Conservation (phyloP, 2,888 invertebrate genomes). For the Dasypogon diadema region DNA sequence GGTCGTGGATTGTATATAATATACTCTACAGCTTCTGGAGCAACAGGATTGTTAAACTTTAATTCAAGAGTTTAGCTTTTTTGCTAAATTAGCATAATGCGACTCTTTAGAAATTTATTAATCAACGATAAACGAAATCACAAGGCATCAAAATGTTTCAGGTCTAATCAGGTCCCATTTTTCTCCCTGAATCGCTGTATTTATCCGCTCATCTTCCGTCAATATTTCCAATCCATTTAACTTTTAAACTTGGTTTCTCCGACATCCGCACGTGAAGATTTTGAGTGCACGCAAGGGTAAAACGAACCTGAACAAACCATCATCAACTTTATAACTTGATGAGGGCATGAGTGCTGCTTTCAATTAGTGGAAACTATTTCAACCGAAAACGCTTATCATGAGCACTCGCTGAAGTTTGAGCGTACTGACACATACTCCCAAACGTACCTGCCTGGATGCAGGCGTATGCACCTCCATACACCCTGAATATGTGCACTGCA, state of each 20-base stretch:
- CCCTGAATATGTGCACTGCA: background rate
- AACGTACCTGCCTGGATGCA: background rate
- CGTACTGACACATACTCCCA: background rate
- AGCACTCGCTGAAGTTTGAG: background rate
- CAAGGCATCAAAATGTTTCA: too few relatives aligned
- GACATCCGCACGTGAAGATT: background rate
- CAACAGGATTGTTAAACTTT: too few relatives aligned
- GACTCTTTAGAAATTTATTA: too few relatives aligned
- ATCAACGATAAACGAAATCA: too few relatives aligned
- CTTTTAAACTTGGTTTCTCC: background rate
- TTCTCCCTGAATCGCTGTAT: too few relatives aligned
- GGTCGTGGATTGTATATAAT: too few relatives aligned
- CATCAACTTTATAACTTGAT: slow-evolving; percentile 19
- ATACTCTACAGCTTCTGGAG: too few relatives aligned
- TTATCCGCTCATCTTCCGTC: too few relatives aligned
- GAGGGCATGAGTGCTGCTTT: slow-evolving; percentile 7
- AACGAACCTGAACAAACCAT: slow-evolving; percentile 13
- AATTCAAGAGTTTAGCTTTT: too few relatives aligned
- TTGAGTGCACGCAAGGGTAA: slow-evolving; percentile 5
- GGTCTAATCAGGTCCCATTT: too few relatives aligned
- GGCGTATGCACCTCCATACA: background rate
- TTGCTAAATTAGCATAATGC: too few relatives aligned
- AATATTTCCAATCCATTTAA: slow-evolving; percentile 13
- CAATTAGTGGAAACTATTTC: slow-evolving; percentile 19
- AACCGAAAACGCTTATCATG: slow-evolving; percentile 10